phyloP scores from a whole-genome alignment of 2,888 invertebrate species.

The Eristalis arbustorum region DNA sequence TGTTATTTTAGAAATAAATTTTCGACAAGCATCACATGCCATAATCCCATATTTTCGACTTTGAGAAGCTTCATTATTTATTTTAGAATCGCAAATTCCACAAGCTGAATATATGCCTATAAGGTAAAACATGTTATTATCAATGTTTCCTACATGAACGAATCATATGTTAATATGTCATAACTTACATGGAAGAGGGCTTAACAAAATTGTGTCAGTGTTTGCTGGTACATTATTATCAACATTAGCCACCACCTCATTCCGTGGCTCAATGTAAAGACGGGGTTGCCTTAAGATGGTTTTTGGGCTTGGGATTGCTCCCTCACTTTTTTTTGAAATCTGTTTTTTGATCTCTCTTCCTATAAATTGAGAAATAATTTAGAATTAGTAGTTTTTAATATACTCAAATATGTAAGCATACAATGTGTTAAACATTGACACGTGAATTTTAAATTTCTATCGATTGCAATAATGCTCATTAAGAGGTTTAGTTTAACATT shows the following conservation, averaged over 20 bases:
- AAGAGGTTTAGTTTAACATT: no score
- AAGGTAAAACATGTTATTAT: not conserved
- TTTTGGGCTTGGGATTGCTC: conserved; percentile 67
- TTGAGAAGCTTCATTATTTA: conserved; percentile 88
- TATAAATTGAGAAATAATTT: not conserved
- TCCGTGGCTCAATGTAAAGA: conserved; percentile 76
- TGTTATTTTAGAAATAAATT: conserved; percentile 91
- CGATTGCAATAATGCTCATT: no score
- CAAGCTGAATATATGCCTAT: conserved; percentile 84
- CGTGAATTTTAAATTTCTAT: no score
- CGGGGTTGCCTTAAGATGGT: conserved; percentile 78
- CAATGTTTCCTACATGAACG: not conserved
- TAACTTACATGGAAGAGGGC: conserved; percentile 8
- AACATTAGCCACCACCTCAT: conserved; percentile 28
- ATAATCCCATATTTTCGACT: conserved; percentile 91
- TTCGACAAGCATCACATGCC: conserved; percentile 92
- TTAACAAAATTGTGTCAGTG: not conserved
- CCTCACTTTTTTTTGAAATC: not conserved
- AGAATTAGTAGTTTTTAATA: not conserved
- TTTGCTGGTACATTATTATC: not conserved
- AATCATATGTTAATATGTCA: not conserved
- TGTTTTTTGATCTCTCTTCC: not conserved
- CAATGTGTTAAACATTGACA: no score
- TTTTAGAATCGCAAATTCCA: conserved; percentile 89
- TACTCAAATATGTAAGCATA: no score